Evolutionary conservation across 2,888 invertebrate genomes (phyloP), one percentile per base, ranked within the genome.

Genomic region (Nipponacmea schrenckii): DNA sequence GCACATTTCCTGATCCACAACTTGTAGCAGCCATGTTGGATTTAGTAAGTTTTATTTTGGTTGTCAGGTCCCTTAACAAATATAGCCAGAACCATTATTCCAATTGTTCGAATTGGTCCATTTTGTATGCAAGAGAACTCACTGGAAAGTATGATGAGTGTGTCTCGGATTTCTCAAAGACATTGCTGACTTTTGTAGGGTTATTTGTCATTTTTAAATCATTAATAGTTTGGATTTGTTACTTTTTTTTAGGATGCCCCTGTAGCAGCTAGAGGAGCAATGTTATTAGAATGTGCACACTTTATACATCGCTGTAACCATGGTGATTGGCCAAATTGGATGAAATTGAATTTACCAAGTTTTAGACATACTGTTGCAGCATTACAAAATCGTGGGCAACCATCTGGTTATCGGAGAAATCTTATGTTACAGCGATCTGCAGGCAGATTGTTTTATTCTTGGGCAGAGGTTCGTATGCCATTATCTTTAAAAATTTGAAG

Each of bases 251-350:
- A 98, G 45, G 94, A 97, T 88, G 96, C 98, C 0, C 97, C 98
- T 0, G 93, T 98, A 0, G 94, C 98, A 0, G 93, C 97, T 0
- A 91, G 98, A 86, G 98, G 99, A 4, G 94, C 96, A 0, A 92
- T 98, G 69, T 90, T 98, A 10, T 89, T 99, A 74, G 99, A 99
- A 89, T 98, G 98, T 88, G 94, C 97, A 0, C 94, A 97, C 88
- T 94, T 98, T 81, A 98, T 99, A 1, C 97, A 98, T 86, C 93
- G 96, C 79, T 99, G 99, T 89, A 99, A 98, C 89, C 95, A 96
- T 86, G 98, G 98, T 0, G 96, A 97, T 81, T 99, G 99, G 99
- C 98, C 99, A 0, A 93, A 94, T 70, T 99, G 99, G 98, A 95
- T 98, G 92, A 96, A 96, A 89, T 92, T 95, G 12, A 95, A 94